phyloP scores from a whole-genome alignment of 2,888 invertebrate genomes.

The Eulithis testata region DNA sequence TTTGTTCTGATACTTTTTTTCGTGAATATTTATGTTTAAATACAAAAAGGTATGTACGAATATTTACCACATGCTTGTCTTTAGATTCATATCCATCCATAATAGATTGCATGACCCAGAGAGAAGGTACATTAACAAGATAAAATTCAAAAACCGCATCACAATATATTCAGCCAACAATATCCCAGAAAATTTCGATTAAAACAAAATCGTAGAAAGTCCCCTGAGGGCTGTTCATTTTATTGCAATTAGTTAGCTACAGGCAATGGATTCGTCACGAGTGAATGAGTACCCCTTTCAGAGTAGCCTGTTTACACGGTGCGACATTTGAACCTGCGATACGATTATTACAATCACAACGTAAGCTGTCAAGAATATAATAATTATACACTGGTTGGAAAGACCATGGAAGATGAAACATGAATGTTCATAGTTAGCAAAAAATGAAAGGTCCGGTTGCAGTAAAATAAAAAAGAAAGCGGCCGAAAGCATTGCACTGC shows the following conservation, averaged over 20 bases:
- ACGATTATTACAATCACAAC: slow-evolving; percentile 1
- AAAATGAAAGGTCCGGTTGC: too few species aligned
- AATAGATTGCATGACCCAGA: too few species aligned
- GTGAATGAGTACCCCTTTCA: slow-evolving; percentile 79
- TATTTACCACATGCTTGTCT: too few species aligned
- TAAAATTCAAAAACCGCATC: slow-evolving; percentile 9
- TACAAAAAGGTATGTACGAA: neutral
- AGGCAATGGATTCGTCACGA: slow-evolving; percentile 79
- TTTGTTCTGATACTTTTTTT: neutral
- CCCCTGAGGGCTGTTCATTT: slow-evolving; percentile 79
- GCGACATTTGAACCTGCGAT: slow-evolving; percentile 36
- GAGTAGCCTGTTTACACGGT: slow-evolving; percentile 44
- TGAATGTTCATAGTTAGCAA: too few species aligned
- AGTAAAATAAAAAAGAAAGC: too few species aligned
- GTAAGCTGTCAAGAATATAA: too few species aligned
- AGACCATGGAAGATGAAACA: too few species aligned
- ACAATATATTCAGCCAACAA: slow-evolving; percentile 49
- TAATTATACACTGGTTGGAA: too few species aligned
- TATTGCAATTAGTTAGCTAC: slow-evolving; percentile 83
- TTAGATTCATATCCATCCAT: too few species aligned
- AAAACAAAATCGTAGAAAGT: slow-evolving; percentile 74
- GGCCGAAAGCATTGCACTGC: too few species aligned
- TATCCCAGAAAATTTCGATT: slow-evolving; percentile 69
- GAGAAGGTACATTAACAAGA: too few species aligned
- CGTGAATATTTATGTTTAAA: neutral